A percentile compares a stretch with the other conserved stretches of the same genome.
Evolutionary conservation across 2,797 vertebrate species (phyloP).

Genomic region (Melanotaenia pygmaea): DNA sequence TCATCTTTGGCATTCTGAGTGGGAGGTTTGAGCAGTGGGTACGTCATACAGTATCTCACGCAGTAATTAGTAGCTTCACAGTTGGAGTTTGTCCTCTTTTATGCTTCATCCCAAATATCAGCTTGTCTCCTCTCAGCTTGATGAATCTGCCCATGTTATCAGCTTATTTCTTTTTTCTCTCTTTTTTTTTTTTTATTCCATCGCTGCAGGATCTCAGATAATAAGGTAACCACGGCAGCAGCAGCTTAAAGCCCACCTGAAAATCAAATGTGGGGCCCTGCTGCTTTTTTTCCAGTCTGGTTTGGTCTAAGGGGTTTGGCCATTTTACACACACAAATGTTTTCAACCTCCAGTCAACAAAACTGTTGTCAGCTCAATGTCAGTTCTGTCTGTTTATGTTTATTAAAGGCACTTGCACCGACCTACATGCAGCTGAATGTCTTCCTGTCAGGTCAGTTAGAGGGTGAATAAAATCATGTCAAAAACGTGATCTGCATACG

Average conservation of each 20-base stretch:
- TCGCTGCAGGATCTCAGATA: conserved; percentile 32
- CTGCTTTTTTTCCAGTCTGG: conserved; percentile 31
- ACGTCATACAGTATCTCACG: conserved; percentile 32
- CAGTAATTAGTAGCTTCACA: conserved; percentile 51
- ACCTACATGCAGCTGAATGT: background rate
- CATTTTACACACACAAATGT: conserved; percentile 16
- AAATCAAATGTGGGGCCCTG: conserved; percentile 18
- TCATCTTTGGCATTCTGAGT: conserved; percentile 14
- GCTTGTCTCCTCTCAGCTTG: conserved; percentile 36
- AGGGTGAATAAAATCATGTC: background rate
- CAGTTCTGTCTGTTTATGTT: background rate
- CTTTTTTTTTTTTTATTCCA: conserved; percentile 11
- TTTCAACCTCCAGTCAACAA: conserved; percentile 43
- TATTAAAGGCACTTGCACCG: background rate
- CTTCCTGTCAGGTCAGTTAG: background rate
- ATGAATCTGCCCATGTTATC: conserved; percentile 15
- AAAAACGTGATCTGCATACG: background rate
- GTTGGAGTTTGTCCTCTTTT: conserved; percentile 42
- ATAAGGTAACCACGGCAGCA: conserved; percentile 2
- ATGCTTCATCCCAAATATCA: conserved; percentile 42
- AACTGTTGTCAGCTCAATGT: conserved; percentile 32
- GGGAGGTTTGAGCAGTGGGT: background rate
- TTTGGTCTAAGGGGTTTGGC: conserved; percentile 16
- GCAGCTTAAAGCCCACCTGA: conserved; percentile 22
- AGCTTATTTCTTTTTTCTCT: background rate